Conservation (phyloP, 2,888 invertebrate genomes). For the Asteroscopus sphinx region DNA sequence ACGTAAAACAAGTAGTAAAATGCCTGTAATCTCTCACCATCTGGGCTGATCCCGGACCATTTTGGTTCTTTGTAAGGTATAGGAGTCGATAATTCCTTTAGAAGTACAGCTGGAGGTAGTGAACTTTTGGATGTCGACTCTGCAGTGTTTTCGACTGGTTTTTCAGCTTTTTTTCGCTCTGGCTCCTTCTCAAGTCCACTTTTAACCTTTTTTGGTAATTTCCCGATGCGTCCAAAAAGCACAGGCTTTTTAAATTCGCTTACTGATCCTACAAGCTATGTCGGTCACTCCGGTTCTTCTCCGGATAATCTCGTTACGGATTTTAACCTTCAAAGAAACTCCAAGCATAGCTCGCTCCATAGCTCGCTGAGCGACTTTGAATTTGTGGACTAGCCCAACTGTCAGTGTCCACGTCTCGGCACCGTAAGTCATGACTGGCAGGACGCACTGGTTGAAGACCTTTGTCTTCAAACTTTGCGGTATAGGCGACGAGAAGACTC, state of each 20-base stretch:
- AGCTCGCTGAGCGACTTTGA: too few species aligned
- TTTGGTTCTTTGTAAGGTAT: conserved; percentile 94
- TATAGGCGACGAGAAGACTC: too few species aligned
- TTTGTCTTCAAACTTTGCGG: too few species aligned
- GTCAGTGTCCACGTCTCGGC: too few species aligned
- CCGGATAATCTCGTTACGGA: too few species aligned
- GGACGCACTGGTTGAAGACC: too few species aligned
- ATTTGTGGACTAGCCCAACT: too few species aligned
- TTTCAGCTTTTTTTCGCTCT: conserved; percentile 57
- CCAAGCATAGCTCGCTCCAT: too few species aligned
- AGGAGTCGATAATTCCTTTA: conserved; percentile 79
- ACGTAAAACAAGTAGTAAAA: not conserved
- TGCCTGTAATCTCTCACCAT: conserved; percentile 62
- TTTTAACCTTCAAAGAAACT: too few species aligned
- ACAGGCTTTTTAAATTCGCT: conserved; percentile 90
- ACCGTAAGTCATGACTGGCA: too few species aligned
- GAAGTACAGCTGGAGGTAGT: conserved; percentile 71
- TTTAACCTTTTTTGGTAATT: conserved; percentile 84
- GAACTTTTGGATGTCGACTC: conserved; percentile 63
- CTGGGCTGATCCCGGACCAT: conserved; percentile 93
- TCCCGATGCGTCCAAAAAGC: conserved; percentile 86
- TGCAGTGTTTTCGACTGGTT: conserved; percentile 41
- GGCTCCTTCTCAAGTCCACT: conserved; percentile 58
- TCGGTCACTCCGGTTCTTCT: too few species aligned
- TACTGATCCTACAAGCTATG: too few species aligned